These are phyloP conservation scores for Holcopasites calliopsidis DNA, from an alignment of 1,140 invertebrate species.

Conservation along the genomic window DNA sequence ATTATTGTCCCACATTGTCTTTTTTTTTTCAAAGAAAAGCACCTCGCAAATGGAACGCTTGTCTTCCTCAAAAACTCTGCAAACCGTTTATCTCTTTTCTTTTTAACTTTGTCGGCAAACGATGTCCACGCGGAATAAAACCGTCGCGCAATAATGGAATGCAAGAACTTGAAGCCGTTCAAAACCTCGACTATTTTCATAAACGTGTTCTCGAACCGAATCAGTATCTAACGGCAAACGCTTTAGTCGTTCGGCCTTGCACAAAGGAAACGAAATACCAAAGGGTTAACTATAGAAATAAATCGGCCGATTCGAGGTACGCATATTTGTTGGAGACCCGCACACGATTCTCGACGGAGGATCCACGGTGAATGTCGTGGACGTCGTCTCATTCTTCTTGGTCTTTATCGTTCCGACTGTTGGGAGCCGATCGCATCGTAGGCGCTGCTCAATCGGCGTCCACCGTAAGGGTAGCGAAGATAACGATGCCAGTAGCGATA, in stretches of 20 bases:
- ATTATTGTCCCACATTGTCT: constrained; percentile 33
- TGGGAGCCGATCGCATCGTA: constrained; percentile 28
- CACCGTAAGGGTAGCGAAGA: constrained; percentile 29
- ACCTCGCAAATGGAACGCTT: constrained; percentile 35
- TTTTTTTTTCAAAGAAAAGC: background rate
- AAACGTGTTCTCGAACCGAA: constrained; percentile 19
- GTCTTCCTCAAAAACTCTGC: background rate
- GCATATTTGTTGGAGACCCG: background rate
- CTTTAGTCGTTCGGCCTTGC: background rate
- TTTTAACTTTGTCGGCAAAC: background rate
- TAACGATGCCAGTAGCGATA: constrained; percentile 52
- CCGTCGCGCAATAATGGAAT: background rate
- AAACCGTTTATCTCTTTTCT: background rate
- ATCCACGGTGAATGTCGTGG: background rate
- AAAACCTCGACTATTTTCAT: background rate
- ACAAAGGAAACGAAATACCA: background rate
- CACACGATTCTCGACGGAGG: background rate
- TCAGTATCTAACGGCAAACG: background rate
- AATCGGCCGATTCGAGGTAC: constrained; percentile 3
- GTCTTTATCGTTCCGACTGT: constrained; percentile 41
- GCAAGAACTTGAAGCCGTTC: background rate
- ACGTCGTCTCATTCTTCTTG: background rate
- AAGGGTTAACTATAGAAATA: background rate
- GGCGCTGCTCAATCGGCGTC: background rate
- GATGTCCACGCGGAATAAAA: background rate